Base-by-base conservation (phyloP, 2,888 invertebrate genomes). In the Brenthis daphne region DNA sequence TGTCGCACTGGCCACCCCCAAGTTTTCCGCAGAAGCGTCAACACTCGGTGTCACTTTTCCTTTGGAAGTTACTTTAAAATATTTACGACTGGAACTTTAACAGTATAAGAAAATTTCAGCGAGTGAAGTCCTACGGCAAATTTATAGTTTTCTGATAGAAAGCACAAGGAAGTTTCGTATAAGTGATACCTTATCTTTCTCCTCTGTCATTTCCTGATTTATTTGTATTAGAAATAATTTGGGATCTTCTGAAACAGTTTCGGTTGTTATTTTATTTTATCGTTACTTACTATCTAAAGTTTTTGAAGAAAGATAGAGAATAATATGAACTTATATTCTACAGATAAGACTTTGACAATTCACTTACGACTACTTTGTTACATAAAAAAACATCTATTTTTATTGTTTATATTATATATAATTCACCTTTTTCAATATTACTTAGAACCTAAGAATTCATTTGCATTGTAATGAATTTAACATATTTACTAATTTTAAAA, bases 11-110 rank as follows among this genome's bases (percentile, higher is more conserved):
- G 84, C 87, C 85, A 85, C 84, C 85, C 37, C 84, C 80, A 79
- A 87, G 81, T 86, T 85, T 80, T 75, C 81, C 79, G 74, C 79
- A 70, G 78, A 77, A 83, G 83, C 88, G 88, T 89, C 89, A 91
- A 88, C 89, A 85, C 82, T 84, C 80, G 83, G 81, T 87, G 92
- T 90, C 92, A 90, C 87, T 90, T 89, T 86, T 87, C 83, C 85
- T 84, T 82, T 75, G 79, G 80, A 86, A 88, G 84, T 88, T 85
- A 88, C 90, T 92, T 90, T 92, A 92, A 92, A 92, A 92, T 92
- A 92, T 92, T 92, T 92, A 91, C 90, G 91, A 89, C 84, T 81
- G 71, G 75, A 86, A 89, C 80, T 89, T 89, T 73, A 79, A 71
- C 74, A 75, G 77, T 80, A 79, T 81, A 83, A 84, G 84, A 88